Evolutionary conservation across 2,113 vertebrate genomes (phyloP).

Genomic region (Megaleporinus macrocephalus): DNA sequence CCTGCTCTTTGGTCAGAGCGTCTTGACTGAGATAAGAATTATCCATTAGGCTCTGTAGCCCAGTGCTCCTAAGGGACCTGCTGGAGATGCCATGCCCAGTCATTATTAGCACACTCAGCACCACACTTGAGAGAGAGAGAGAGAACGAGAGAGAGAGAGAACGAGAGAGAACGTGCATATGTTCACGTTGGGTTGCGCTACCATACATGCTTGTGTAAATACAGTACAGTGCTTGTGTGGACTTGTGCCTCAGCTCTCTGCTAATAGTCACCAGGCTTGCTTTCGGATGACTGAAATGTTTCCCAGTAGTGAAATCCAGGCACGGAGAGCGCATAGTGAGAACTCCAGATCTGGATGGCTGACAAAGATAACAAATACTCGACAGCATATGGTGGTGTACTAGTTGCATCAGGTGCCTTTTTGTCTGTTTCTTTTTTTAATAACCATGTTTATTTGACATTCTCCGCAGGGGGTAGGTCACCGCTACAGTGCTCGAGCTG

Average conservation of each 20-base stretch:
- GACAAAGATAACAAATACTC: background rate
- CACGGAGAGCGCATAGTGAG: background rate
- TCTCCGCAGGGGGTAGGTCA: too few species aligned
- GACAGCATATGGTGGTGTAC: too few species aligned
- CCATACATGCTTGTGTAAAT: background rate
- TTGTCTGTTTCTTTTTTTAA: too few species aligned
- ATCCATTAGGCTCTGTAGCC: background rate
- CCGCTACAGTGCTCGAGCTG: too few species aligned
- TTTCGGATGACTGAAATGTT: slow-evolving; percentile 21
- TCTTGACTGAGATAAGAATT: background rate
- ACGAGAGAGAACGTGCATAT: background rate
- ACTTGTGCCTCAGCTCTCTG: slow-evolving; percentile 1
- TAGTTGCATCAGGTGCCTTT: background rate
- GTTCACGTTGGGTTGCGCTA: slow-evolving; percentile 2
- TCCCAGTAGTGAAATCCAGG: slow-evolving; percentile 7
- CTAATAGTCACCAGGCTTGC: slow-evolving; percentile 3
- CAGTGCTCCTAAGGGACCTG: background rate
- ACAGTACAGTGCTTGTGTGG: background rate
- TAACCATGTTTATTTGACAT: too few species aligned
- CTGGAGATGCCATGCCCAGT: background rate
- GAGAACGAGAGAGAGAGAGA: background rate
- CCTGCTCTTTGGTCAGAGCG: background rate
- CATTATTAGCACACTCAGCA: background rate
- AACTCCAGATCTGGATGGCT: background rate
- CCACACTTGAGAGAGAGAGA: background rate